phyloP scores from a whole-genome alignment of 2,797 vertebrate species.

The Tinamus major region DNA sequence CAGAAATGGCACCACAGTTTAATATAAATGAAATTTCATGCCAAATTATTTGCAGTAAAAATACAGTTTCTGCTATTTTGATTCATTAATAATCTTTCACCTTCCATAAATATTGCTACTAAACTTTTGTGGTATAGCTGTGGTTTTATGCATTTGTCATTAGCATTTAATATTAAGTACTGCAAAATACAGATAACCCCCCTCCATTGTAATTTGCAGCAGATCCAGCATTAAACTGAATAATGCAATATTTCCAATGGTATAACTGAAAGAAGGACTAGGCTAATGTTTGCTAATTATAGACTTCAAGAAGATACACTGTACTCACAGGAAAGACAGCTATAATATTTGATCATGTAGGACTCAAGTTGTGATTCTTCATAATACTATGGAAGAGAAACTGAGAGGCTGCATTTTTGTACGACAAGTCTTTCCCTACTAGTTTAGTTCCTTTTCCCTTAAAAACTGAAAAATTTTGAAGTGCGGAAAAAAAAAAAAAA shows the following conservation, averaged over 20 bases:
- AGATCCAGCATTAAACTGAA: neutral
- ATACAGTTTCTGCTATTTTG: neutral
- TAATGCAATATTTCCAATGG: neutral
- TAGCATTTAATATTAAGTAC: neutral
- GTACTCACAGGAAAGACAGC: neutral
- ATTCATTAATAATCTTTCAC: neutral
- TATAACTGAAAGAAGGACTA: neutral
- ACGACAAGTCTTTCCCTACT: neutral
- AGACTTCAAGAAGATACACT: neutral
- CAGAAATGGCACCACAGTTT: neutral
- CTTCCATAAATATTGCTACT: neutral
- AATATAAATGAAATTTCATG: neutral
- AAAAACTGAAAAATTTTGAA: neutral
- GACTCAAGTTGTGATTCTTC: neutral
- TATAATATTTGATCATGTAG: neutral
- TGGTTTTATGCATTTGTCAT: neutral
- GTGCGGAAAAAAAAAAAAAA: neutral
- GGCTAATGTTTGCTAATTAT: neutral
- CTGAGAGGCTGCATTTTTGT: neutral
- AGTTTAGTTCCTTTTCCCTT: neutral
- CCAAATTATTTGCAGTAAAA: neutral
- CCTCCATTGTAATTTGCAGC: too few species aligned
- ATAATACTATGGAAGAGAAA: neutral
- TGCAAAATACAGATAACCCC: neutral
- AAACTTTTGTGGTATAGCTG: neutral